Percentiles rank a stretch among this genome's conserved stretches.
These are phyloP conservation scores for Petrocephalus microphthalmus DNA, from an alignment of 2,113 vertebrate genomes.

Conservation along the genomic window DNA sequence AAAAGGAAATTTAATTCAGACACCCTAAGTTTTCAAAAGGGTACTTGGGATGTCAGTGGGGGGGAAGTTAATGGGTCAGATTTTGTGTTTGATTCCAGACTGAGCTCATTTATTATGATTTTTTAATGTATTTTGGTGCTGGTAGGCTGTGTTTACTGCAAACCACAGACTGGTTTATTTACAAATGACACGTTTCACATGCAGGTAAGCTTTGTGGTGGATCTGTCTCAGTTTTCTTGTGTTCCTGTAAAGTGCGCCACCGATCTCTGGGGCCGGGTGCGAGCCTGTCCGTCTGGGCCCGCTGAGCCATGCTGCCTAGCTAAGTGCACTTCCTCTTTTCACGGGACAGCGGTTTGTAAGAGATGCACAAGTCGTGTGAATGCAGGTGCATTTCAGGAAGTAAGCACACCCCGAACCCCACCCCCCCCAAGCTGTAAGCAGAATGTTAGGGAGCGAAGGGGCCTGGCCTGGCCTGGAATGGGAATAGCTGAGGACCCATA, in stretches of 20 bases:
- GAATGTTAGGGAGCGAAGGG: not conserved
- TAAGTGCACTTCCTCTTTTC: not conserved
- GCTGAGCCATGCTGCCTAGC: not conserved
- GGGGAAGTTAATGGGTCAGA: slow-evolving; percentile 43
- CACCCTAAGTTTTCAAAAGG: slow-evolving; percentile 32
- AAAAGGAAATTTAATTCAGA: slow-evolving; percentile 25
- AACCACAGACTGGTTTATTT: slow-evolving; percentile 16
- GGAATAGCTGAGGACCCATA: not conserved
- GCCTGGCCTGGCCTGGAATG: not conserved
- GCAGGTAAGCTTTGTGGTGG: not conserved
- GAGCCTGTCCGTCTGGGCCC: not conserved
- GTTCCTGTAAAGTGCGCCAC: slow-evolving; percentile 16
- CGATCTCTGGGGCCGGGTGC: not conserved
- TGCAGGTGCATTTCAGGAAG: not conserved
- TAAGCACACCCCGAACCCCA: not conserved
- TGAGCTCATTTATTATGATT: slow-evolving; percentile 25
- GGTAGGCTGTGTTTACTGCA: not conserved
- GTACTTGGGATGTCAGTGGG: slow-evolving; percentile 26
- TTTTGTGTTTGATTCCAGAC: slow-evolving; percentile 20
- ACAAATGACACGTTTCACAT: slow-evolving; percentile 40
- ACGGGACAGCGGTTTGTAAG: not conserved
- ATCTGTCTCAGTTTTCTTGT: not conserved
- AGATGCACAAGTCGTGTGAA: not conserved
- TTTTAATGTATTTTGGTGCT: slow-evolving; percentile 18
- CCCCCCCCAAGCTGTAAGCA: not conserved